Conservation (phyloP, 2,797 vertebrate species). For the Synanceia verrucosa region DNA sequence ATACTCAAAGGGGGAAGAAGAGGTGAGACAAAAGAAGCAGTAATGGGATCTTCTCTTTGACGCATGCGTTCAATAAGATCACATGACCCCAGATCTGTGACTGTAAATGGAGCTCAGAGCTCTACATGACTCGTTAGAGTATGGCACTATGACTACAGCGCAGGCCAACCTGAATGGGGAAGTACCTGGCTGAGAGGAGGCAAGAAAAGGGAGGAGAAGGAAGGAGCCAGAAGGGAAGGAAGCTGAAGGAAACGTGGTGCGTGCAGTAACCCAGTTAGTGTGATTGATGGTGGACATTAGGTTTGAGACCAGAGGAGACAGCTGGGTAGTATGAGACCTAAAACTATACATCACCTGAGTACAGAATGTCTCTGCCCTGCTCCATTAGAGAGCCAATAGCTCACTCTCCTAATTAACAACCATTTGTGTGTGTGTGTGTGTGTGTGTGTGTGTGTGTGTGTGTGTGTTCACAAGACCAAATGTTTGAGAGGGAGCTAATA, state of each 20-base stretch:
- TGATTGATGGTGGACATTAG: constrained; percentile 66
- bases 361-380: constrained; percentile 17
- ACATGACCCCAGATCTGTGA: background rate
- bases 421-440: constrained; percentile 28
- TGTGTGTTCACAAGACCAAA: background rate
- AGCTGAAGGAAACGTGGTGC: background rate
- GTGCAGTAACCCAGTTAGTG: constrained; percentile 47
- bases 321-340: constrained; percentile 17
- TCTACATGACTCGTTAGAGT: background rate
- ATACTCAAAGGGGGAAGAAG: background rate
- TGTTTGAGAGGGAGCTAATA: constrained; percentile 11
- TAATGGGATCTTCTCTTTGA: constrained; percentile 42
- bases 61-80: constrained; percentile 43
- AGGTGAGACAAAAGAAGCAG: background rate
- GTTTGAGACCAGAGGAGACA: constrained; percentile 11
- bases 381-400: constrained; percentile 53
- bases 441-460: background rate
- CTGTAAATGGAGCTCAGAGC: background rate
- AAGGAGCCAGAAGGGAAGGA: background rate
- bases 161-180: background rate
- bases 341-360: constrained; percentile 48
- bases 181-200: background rate
- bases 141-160: background rate
- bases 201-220: background rate
- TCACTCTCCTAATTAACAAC: constrained; percentile 64